Base-by-base conservation (phyloP, 2,113 vertebrate species). In the Tenebrosternarchus preto region DNA sequence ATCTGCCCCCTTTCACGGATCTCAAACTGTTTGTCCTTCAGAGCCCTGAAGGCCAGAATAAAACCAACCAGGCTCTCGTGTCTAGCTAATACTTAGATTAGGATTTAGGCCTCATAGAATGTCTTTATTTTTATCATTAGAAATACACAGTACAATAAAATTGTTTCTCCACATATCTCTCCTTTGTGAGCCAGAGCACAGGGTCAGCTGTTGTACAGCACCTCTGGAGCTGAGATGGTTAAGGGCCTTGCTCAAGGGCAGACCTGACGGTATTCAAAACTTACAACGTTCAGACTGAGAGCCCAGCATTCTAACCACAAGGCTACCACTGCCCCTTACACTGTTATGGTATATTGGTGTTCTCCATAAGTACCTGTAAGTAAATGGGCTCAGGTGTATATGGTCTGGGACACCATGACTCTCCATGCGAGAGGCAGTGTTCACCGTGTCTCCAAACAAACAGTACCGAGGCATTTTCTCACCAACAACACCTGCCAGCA, bases 361-460 rank as follows among this genome's bases (percentile, higher is more conserved):
- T n/a, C n/a, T n/a, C n/a, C n/a, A n/a, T n/a, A n/a, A n/a, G n/a
- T 69, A 88, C 91, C 86, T 90, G 84, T 91, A 93, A 22, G 90
- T 88, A 19, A 79, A 88, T 19, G 89, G 87, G 57, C 91, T 95
- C 59, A 95, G 77, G 43, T 94, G 90, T 60, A 91, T 91, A 82
- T 89, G 92, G 77, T 92, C 87, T 2, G 92, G 92, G 76, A 94
- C 63, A 6, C 91, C 93, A 0, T 93, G 93, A 57, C 91, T 93
- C 83, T 95, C 92, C 91, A 88, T 94, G 39, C 90, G 85, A 15
- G 92, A 95, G 56, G 92, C 92, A 6, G 89, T 94, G 80, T 95
- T 95, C 60, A 94, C 92, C 0, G 91, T 90, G 77, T 95, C 92
- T 43, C 92, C 94, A 87, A 95, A 94, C 73, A 94, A 89, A 70